Base-by-base conservation (phyloP, 2,888 invertebrate species). In the Agrypnus murinus region DNA sequence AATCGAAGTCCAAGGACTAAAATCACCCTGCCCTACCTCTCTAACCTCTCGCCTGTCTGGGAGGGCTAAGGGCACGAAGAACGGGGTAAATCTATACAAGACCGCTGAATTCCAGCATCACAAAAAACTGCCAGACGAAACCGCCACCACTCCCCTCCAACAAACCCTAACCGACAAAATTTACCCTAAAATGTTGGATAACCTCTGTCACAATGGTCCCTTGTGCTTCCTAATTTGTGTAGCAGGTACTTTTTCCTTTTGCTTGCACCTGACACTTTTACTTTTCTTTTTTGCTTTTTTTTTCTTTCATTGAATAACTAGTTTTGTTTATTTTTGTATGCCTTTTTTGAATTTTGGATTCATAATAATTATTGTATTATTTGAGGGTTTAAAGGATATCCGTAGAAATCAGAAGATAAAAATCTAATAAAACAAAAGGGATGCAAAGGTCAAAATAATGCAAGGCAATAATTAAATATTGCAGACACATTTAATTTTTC, bases 91-190 rank as follows among this genome's bases (percentile, higher is more conserved):
- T 71, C 69, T 63, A 66, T 69, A 65, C 48, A 66, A 73, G 69
- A 64, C 72, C 74, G 75, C 74, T 58, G 75, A 75, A 75, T 65
- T 72, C 72, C 72, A 69, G 69, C 71, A 64, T 70, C 72, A 69
- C 73, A 71, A 74, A 72, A 69, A 69, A 65, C 65, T 59, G 69
- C 65, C 59, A 69, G 69, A 69, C 69, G 55, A 59, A 69, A 57
- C 63, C 48, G 58, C 73, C 71, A 40, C 69, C 50, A 69, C 75
- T 45, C 65, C 12, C 58, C 5, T 25, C n/a, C n/a, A n/a, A n/a
- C n/a, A n/a, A n/a, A 32, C 31, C 59, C 40, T 60, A 57, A 36
- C 36, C 46, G 38, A 15, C 45, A 48, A 34, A 60, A 57, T 66
- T 62, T 65, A 43, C 65, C 63, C 69, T 48, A 48, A 57, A 65